Conservation (phyloP, 2,797 vertebrate species). For the Pelobates cultripes region DNA sequence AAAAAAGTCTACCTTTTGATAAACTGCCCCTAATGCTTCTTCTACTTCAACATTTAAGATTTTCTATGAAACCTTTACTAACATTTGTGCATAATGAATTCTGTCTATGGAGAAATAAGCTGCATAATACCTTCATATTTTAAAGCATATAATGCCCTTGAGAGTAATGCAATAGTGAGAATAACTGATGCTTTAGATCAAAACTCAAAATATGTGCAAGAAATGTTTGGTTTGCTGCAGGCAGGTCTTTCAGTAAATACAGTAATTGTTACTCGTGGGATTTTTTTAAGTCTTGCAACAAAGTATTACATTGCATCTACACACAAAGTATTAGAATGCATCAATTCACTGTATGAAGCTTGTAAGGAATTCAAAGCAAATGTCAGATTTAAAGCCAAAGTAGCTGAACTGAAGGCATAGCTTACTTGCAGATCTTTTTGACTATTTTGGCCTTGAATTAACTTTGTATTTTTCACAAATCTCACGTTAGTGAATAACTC, state of each 20-base stretch:
- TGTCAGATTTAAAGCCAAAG: too few relatives aligned
- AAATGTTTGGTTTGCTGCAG: slow-evolving; percentile 44
- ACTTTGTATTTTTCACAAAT: too few relatives aligned
- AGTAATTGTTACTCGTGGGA: slow-evolving; percentile 40
- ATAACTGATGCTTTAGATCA: slow-evolving; percentile 48
- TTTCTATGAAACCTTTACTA: slow-evolving; percentile 46
- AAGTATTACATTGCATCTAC: not conserved
- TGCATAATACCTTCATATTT: slow-evolving; percentile 33
- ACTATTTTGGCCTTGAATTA: too few relatives aligned
- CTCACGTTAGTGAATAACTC: too few relatives aligned
- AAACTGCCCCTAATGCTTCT: slow-evolving; percentile 6
- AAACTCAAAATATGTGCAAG: slow-evolving; percentile 36
- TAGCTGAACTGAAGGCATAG: too few relatives aligned
- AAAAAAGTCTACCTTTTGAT: too few relatives aligned
- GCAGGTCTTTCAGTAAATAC: slow-evolving; percentile 27
- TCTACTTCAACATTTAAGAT: slow-evolving; percentile 26
- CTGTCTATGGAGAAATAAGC: slow-evolving; percentile 29
- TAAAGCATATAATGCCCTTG: slow-evolving; percentile 35
- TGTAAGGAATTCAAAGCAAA: too few relatives aligned
- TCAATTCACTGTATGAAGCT: too few relatives aligned
- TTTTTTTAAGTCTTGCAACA: slow-evolving; percentile 7
- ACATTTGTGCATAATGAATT: slow-evolving; percentile 44
- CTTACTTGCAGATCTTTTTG: too few relatives aligned
- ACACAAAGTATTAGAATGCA: too few relatives aligned
- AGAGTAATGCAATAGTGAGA: slow-evolving; percentile 32